These are phyloP conservation scores for Toxotes chatareus DNA, from an alignment of 2,113 vertebrate species.

Conservation along the genomic window DNA sequence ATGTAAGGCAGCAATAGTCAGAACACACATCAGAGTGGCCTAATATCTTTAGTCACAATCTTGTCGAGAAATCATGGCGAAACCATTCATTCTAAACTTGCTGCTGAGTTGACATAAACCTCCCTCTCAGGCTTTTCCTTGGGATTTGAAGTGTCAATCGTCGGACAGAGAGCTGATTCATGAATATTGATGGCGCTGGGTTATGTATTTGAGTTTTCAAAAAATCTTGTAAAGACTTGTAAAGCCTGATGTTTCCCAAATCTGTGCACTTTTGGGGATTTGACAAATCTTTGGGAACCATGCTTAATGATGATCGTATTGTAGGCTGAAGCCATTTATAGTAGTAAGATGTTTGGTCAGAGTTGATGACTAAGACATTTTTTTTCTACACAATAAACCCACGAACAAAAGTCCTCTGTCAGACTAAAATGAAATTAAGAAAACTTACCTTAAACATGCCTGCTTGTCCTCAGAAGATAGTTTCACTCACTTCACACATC, in stretches of 20 bases:
- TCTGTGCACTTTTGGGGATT: neutral
- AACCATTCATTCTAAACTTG: neutral
- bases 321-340: neutral
- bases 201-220: neutral
- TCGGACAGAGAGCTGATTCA: neutral
- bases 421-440: no score
- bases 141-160: constrained; percentile 16
- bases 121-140: neutral
- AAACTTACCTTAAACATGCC: neutral
- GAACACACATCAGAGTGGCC: neutral
- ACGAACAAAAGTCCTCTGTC: neutral
- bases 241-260: neutral
- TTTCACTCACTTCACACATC: neutral
- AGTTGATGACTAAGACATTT: neutral
- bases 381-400: neutral
- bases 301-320: neutral
- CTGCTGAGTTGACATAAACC: neutral
- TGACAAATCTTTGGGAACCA: neutral
- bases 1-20: neutral
- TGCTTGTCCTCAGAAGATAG: neutral
- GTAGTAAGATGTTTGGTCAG: neutral
- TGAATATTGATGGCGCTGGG: neutral
- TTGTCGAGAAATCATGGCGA: neutral
- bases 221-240: neutral
- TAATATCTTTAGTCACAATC: neutral